These are phyloP conservation scores for Nemotelus pantherinus DNA, from an alignment of 2,888 invertebrate species.

Conservation along the genomic window DNA sequence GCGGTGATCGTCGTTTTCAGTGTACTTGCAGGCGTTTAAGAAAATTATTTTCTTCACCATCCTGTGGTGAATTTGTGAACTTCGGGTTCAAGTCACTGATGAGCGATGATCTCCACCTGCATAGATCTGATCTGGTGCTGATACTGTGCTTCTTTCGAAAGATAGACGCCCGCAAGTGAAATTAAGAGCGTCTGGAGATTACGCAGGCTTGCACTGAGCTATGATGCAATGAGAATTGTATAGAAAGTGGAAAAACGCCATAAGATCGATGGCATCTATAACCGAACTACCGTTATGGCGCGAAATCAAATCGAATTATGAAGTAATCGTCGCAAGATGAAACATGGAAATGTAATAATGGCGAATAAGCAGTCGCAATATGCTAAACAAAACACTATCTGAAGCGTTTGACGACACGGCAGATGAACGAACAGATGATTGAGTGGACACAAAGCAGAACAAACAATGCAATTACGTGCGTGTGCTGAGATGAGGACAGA, in stretches of 20 bases:
- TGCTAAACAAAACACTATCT: slow-evolving; percentile 19
- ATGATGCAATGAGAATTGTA: slow-evolving; percentile 39
- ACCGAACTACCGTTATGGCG: slow-evolving; percentile 14
- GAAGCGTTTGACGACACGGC: not conserved
- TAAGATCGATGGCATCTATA: slow-evolving; percentile 28
- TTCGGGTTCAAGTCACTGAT: not conserved
- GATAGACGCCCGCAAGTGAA: not conserved
- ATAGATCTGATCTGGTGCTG: not conserved
- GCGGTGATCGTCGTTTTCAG: slow-evolving; percentile 16
- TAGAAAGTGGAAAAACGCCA: slow-evolving; percentile 28
- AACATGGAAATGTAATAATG: not conserved
- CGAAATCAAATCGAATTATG: slow-evolving; percentile 5
- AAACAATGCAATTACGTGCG: slow-evolving; percentile 4
- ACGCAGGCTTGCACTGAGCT: slow-evolving; percentile 13
- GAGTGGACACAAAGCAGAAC: slow-evolving; percentile 24
- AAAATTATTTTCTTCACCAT: not conserved
- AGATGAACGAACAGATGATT: slow-evolving; percentile 14
- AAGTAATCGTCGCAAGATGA: slow-evolving; percentile 19
- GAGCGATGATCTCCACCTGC: not conserved
- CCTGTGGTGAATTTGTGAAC: not conserved
- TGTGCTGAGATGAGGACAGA: slow-evolving; percentile 7
- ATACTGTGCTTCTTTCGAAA: not conserved
- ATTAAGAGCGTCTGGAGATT: not conserved
- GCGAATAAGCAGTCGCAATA: slow-evolving; percentile 6
- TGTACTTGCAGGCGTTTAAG: slow-evolving; percentile 29